Percentiles rank a stretch among this genome's conserved stretches.
Evolutionary conservation across 1,140 invertebrate species (phyloP).

Genomic region (Homarus americanus): DNA sequence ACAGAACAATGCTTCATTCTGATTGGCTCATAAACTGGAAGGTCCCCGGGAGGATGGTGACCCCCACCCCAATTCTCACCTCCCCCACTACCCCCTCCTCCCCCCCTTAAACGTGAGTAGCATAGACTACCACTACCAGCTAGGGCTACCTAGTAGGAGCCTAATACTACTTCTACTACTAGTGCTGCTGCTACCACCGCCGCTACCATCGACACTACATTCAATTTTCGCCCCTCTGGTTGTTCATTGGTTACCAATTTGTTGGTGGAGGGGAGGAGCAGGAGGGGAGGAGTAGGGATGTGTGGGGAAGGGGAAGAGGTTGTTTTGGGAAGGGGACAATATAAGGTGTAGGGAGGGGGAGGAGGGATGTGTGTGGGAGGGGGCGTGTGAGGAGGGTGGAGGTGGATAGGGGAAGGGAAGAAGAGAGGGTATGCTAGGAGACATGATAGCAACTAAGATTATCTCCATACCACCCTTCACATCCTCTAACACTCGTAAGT

Average conservation of each 20-base stretch:
- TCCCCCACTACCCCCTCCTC: too few species aligned
- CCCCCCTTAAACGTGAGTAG: slow-evolving; percentile 19
- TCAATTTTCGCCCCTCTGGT: neutral
- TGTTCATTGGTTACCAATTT: neutral
- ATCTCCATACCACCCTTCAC: too few species aligned
- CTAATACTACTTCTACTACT: too few species aligned
- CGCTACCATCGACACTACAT: too few species aligned
- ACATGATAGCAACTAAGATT: too few species aligned
- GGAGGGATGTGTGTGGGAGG: too few species aligned
- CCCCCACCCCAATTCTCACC: too few species aligned
- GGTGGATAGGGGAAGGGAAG: neutral
- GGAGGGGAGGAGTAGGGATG: neutral
- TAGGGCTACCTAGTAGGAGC: neutral
- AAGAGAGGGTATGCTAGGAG: too few species aligned
- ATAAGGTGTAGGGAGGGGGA: too few species aligned
- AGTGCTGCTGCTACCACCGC: too few species aligned
- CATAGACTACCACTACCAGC: neutral
- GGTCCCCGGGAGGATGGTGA: slow-evolving; percentile 28
- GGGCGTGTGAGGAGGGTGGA: too few species aligned
- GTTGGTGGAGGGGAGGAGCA: neutral
- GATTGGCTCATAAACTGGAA: slow-evolving; percentile 61
- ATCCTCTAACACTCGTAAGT: too few species aligned
- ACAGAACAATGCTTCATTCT: slow-evolving; percentile 64
- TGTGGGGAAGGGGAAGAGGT: neutral
- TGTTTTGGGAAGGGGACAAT: neutral